A percentile compares a stretch with the other conserved stretches of the same genome.
phyloP scores from a whole-genome alignment of 2,113 vertebrate genomes.

The Corythornis vintsioides region DNA sequence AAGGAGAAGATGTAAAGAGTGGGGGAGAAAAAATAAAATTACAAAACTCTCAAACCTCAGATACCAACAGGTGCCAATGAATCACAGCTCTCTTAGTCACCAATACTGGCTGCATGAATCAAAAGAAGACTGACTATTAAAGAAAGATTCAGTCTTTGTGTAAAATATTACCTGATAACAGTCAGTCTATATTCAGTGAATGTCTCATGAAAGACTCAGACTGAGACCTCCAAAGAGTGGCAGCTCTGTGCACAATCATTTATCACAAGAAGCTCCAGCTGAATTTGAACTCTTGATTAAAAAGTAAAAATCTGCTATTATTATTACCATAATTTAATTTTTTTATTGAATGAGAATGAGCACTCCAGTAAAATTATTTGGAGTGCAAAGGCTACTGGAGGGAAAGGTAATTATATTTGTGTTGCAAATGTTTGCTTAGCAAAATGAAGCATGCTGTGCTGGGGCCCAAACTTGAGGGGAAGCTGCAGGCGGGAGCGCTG shows the following conservation, averaged over 20 bases:
- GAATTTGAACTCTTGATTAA: neutral
- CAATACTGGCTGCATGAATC: conserved; percentile 21
- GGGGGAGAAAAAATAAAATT: neutral
- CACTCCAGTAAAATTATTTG: neutral
- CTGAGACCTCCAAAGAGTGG: neutral
- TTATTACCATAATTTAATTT: neutral
- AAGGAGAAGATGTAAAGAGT: neutral
- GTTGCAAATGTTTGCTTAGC: conserved; percentile 31
- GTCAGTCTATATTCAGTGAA: neutral
- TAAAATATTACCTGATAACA: conserved; percentile 34
- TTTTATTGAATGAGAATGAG: conserved; percentile 5
- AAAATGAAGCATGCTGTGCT: neutral
- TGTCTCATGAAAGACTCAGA: neutral
- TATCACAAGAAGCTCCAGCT: neutral
- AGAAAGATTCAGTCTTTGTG: neutral
- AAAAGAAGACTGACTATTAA: conserved; percentile 28
- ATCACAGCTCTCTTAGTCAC: conserved; percentile 52
- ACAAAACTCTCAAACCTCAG: neutral
- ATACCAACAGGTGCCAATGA: conserved; percentile 34
- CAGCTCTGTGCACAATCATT: neutral
- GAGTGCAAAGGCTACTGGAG: neutral
- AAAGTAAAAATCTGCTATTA: neutral
- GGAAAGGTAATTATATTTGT: conserved; percentile 18
- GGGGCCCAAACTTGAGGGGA: neutral
- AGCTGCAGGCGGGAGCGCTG: neutral